Base-by-base conservation (phyloP, 1,140 invertebrate genomes). In the Diabrotica virgifera region DNA sequence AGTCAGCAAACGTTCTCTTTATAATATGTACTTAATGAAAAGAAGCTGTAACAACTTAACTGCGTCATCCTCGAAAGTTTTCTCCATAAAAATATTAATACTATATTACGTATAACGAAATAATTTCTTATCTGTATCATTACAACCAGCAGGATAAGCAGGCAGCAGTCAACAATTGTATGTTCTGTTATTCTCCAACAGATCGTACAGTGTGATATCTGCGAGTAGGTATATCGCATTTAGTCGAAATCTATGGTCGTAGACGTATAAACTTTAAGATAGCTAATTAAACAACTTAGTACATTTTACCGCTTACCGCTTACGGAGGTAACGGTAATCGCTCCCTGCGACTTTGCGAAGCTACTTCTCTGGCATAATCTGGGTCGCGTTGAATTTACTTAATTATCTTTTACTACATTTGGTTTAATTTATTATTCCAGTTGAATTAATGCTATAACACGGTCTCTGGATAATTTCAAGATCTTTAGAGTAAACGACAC, bases 211-310 rank as follows among this genome's bases (percentile, higher is more conserved):
- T 35, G 7, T 37, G 56, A 58, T 58, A 58, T n/a, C 5, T 13
- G 35, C 2, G 8, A 8, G 56, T 36, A 58, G 24, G 24, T 24
- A 24, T 24, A 24, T 24, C 24, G 24, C 24, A 24, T 24, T 24
- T 24, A 24, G 24, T 24, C 37, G 13, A 12, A n/a, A 36, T 38
- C 56, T 36, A 55, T 57, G 35, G 40, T 37, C 58, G 58, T 40
- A 59, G 40, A 50, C 38, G 58, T 59, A 59, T 59, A 59, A 59
- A 59, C 58, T 59, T 59, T 59, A 59, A 59, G 58, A 59, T 51
- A 37, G 37, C 58, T 59, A 59, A 59, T 59, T 59, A 59, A 59
- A 59, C 58, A 59, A 59, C 58, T 59, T 46, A 59, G 36, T 59
- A 59, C 58, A 35, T 59, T 59, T 59, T 59, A 59, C 58, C 58